phyloP scores from a whole-genome alignment of 2,797 vertebrate genomes.

The Morus bassanus region DNA sequence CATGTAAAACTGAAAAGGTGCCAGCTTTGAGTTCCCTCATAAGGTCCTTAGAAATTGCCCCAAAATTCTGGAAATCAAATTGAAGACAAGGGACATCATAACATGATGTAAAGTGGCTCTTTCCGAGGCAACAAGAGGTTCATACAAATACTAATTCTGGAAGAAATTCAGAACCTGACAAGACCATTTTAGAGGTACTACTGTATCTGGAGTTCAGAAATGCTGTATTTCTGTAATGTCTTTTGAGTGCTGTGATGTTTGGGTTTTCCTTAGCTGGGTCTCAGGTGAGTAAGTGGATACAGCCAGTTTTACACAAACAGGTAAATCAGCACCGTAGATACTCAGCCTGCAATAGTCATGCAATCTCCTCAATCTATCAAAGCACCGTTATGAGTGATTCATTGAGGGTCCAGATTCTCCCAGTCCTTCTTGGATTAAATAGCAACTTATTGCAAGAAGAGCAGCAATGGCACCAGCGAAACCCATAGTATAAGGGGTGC shows the following conservation, averaged over 20 bases:
- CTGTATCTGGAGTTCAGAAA: background rate
- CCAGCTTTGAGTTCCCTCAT: background rate
- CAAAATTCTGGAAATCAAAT: background rate
- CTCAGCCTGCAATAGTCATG: background rate
- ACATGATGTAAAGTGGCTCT: background rate
- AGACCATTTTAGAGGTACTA: background rate
- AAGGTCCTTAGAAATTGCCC: background rate
- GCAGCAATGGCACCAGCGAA: background rate
- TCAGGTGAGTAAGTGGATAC: background rate
- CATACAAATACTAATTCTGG: background rate
- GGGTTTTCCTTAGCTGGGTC: background rate
- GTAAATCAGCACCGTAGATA: background rate
- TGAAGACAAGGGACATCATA: background rate
- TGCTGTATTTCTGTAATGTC: background rate
- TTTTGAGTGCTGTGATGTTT: background rate
- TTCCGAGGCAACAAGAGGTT: background rate
- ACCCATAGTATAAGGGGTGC: rapidly evolving
- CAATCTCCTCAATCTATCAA: background rate
- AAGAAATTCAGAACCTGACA: background rate
- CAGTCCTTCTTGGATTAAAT: background rate
- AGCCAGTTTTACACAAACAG: background rate
- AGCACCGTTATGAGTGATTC: background rate
- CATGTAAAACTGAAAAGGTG: background rate
- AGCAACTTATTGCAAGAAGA: background rate
- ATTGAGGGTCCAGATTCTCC: background rate